Conservation (phyloP, 2,888 invertebrate species). For the Epistrophe grossulariae region DNA sequence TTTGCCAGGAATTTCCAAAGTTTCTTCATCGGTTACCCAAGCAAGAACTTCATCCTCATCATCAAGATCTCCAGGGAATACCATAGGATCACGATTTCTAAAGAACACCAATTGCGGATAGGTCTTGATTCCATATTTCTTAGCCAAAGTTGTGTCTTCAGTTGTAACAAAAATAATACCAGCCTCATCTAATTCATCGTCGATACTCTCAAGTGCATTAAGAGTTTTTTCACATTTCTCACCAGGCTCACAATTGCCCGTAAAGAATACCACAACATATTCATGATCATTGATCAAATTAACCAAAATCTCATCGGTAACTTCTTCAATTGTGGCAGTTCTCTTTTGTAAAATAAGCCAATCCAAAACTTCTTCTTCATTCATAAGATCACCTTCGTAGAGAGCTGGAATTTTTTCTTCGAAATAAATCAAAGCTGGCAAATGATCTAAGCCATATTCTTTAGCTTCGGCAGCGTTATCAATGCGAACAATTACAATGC, state of each 20-base stretch:
- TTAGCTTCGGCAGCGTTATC: conserved; percentile 95
- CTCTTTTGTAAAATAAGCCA: conserved; percentile 94
- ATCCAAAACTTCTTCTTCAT: conserved; percentile 95
- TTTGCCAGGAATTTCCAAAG: conserved; percentile 94
- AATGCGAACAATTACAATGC: conserved; percentile 94
- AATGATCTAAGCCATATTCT: conserved; percentile 94
- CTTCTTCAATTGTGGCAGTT: conserved; percentile 96
- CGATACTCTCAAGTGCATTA: conserved; percentile 94
- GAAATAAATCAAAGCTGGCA: conserved; percentile 92
- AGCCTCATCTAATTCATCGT: conserved; percentile 95
- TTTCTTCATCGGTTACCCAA: conserved; percentile 96
- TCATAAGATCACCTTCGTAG: conserved; percentile 95
- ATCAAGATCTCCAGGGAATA: conserved; percentile 93
- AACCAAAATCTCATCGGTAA: conserved; percentile 94
- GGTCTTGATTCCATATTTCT: conserved; percentile 92
- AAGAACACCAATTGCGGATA: conserved; percentile 95
- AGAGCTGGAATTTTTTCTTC: conserved; percentile 95
- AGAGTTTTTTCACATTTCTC: conserved; percentile 94
- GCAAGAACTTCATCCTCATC: conserved; percentile 96
- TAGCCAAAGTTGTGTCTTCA: conserved; percentile 91
- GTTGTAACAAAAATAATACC: conserved; percentile 97
- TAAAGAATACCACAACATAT: conserved; percentile 97
- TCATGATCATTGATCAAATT: conserved; percentile 95
- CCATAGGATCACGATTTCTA: conserved; percentile 94
- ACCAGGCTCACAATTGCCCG: conserved; percentile 94